These are phyloP conservation scores for Rhineura floridana DNA, from an alignment of 2,113 vertebrate genomes.

Conservation along the genomic window DNA sequence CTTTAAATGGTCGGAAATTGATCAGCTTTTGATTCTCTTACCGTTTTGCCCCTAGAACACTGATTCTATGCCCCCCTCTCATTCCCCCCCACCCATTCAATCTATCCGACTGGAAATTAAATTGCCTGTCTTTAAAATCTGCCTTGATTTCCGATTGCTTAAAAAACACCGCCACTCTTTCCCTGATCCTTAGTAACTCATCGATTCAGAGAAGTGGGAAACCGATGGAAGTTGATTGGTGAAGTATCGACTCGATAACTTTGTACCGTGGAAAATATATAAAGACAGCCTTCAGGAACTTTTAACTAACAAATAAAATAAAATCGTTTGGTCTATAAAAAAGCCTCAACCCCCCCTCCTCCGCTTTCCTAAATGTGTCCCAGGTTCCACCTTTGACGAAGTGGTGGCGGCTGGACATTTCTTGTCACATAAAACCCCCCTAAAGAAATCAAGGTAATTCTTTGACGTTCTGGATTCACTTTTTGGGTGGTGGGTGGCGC, in stretches of 20 bases:
- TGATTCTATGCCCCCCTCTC: no score
- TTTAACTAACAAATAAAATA: not conserved
- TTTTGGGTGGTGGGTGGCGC: not conserved
- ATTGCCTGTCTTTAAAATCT: not conserved
- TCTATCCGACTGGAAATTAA: not conserved
- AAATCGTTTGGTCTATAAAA: no score
- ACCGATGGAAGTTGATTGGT: not conserved
- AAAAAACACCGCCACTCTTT: not conserved
- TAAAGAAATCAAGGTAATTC: slow-evolving; percentile 12
- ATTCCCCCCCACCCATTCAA: not conserved
- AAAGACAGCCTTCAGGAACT: not conserved
- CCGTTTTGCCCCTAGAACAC: not conserved
- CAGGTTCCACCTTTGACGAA: not conserved
- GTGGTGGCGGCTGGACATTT: not conserved
- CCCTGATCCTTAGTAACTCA: no score
- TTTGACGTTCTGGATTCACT: not conserved
- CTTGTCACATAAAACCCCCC: not conserved
- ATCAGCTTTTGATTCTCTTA: not conserved
- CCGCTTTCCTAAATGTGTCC: not conserved
- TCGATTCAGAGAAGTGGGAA: not conserved
- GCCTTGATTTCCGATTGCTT: not conserved
- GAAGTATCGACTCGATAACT: not conserved
- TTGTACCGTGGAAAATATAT: no score
- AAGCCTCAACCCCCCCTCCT: no score
- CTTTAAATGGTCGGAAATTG: not conserved